These are phyloP conservation scores for Halyomorpha halys DNA, from an alignment of 1,140 invertebrate species.

Conservation along the genomic window DNA sequence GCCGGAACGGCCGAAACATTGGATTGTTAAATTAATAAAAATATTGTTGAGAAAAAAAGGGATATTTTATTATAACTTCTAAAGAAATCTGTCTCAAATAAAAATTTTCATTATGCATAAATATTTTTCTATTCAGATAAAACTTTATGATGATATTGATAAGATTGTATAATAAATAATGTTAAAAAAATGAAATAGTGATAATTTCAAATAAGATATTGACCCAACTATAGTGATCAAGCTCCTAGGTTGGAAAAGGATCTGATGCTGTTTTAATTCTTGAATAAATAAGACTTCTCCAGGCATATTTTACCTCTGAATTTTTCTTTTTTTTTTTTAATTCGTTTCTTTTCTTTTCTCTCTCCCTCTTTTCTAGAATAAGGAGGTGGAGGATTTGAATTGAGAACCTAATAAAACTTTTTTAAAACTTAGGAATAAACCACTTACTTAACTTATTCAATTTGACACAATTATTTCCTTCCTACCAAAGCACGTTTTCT, in stretches of 20 bases:
- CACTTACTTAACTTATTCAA: slow-evolving; percentile 8
- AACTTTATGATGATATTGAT: too few species aligned
- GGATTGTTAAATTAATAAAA: too few species aligned
- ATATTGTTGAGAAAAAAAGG: too few species aligned
- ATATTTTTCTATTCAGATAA: too few species aligned
- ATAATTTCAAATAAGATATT: too few species aligned
- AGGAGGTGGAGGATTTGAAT: slow-evolving; percentile 10
- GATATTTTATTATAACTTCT: too few species aligned
- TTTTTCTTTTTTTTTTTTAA: neutral
- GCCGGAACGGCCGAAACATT: too few species aligned
- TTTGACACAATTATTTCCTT: slow-evolving; percentile 11
- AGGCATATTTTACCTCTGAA: neutral
- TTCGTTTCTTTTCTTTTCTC: neutral
- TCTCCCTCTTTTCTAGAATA: neutral
- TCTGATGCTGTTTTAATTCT: neutral
- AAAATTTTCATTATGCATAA: too few species aligned
- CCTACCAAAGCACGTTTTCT: neutral
- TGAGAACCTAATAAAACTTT: slow-evolving; percentile 11
- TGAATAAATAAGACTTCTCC: neutral
- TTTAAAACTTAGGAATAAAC: slow-evolving; percentile 12
- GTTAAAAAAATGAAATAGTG: too few species aligned
- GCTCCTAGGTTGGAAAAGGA: too few species aligned
- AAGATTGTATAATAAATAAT: too few species aligned
- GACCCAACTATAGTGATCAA: neutral
- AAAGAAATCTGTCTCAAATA: too few species aligned